Evolutionary conservation across 2,888 invertebrate species (phyloP), one percentile per base, ranked within the genome.

Genomic region (Ichneumon xanthorius): DNA sequence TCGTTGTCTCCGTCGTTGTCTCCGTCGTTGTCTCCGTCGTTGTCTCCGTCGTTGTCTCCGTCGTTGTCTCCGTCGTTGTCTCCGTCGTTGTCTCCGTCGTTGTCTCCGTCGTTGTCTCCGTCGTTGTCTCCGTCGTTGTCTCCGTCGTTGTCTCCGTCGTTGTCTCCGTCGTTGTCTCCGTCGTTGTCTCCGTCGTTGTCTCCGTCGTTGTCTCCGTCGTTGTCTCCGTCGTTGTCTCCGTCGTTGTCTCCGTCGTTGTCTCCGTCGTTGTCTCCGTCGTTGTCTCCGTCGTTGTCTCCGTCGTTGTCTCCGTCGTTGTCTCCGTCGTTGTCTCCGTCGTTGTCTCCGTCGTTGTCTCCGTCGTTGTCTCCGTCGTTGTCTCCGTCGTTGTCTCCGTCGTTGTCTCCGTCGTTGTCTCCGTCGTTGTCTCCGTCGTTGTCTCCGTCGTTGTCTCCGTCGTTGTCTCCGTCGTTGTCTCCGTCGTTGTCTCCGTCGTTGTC

Each of bases 51-150:
- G 1, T 26, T 26, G 26, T 26, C 26, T 26, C 26, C 1, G 26
- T 26, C 26, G 1, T 26, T 26, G 26, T 26, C 26, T 26, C 26
- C 2, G 26, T 26, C 26, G 2, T 26, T 3, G 26, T 26, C 26
- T 26, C 1, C 26, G 26, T 26, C 26, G 2, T 1, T 26, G 26
- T 26, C 22, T 76, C 33, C 9, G 19, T 55, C 6, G 22, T 19
- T 26, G 22, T 37, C 75, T 33, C 72, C 53, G 78, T 65, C 71
- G 50, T 68, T 70, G 70, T 73, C 82, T 84, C 55, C 80, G 40
- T 76, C 50, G 30, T 48, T 53, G 48, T 48, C 48, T 72, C 50
- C 37, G 19, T 22, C 58, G 48, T 71, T 55, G 61, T 50, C 45
- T 26, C 26, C 1, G 26, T 26, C 26, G 79, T 79, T 78, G 70